Conservation (phyloP, 2,113 vertebrate species). For the Oceanites oceanicus region DNA sequence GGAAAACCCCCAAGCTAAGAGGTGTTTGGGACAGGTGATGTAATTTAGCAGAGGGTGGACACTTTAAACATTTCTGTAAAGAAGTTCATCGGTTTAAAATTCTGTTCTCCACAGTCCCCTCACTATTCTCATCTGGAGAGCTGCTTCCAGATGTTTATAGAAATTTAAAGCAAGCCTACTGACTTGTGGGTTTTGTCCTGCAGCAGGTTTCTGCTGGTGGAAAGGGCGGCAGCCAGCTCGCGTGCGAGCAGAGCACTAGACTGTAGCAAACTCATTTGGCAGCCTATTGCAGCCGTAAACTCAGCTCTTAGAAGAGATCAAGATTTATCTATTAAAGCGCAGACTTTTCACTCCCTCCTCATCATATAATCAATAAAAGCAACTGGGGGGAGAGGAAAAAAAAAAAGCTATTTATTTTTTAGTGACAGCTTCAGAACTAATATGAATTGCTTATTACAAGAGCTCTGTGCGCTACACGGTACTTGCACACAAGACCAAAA, state of each 20-base stretch:
- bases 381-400: neutral
- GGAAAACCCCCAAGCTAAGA: neutral
- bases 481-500: neutral
- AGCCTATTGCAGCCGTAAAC: neutral
- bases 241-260: neutral
- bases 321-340: conserved; percentile 44
- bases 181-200: neutral
- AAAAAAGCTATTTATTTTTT: neutral
- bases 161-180: neutral
- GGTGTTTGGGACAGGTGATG: neutral
- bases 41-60: neutral
- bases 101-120: neutral
- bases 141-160: neutral
- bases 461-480: neutral
- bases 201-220: neutral
- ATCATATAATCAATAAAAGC: conserved; percentile 42
- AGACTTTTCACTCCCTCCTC: conserved; percentile 33
- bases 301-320: neutral
- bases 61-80: neutral
- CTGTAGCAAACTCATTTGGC: conserved; percentile 34
- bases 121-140: neutral
- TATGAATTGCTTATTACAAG: neutral
- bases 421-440: neutral
- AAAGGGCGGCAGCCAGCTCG: neutral
- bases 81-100: neutral